These are phyloP conservation scores for Hydractinia echinata DNA, from an alignment of 30 jellyfish, hydroid and myxozoan species.

Conservation along the genomic window DNA sequence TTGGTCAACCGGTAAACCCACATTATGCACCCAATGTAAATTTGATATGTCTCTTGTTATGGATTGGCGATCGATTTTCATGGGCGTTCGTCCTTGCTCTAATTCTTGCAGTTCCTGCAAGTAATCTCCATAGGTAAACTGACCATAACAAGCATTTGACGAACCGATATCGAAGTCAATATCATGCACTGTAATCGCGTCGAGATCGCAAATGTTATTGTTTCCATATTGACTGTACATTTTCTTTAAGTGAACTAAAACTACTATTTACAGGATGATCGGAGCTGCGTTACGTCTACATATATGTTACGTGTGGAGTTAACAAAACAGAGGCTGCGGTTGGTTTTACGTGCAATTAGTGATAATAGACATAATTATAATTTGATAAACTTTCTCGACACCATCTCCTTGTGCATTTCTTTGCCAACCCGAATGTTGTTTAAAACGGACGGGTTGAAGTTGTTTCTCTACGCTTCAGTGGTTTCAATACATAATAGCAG, in stretches of 20 bases:
- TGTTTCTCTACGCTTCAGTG: slow-evolving; percentile 30
- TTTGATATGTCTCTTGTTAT: slow-evolving; percentile 70
- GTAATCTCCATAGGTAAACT: slow-evolving; percentile 85
- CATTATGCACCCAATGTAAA: slow-evolving; percentile 88
- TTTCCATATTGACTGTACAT: slow-evolving; percentile 85
- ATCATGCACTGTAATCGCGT: slow-evolving; percentile 78
- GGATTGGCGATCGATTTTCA: slow-evolving; percentile 71
- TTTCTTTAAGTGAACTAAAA: slow-evolving; percentile 8
- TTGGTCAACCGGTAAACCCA: slow-evolving; percentile 78
- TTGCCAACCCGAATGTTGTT: neutral
- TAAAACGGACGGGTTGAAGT: slow-evolving; percentile 25
- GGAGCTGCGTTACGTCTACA: neutral
- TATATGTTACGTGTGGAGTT: neutral
- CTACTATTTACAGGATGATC: slow-evolving; percentile 2
- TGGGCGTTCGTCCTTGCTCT: slow-evolving; percentile 60
- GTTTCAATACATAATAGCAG: slow-evolving; percentile 15
- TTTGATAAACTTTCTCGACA: neutral
- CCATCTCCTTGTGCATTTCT: neutral
- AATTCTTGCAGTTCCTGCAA: slow-evolving; percentile 55
- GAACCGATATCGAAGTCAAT: slow-evolving; percentile 75
- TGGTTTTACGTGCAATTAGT: neutral
- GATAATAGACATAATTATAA: neutral
- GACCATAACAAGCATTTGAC: slow-evolving; percentile 61
- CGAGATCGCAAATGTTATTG: slow-evolving; percentile 69
- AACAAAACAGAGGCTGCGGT: neutral